These are phyloP conservation scores for Ladona fulva DNA, from an alignment of 1,140 invertebrate genomes.

Conservation along the genomic window DNA sequence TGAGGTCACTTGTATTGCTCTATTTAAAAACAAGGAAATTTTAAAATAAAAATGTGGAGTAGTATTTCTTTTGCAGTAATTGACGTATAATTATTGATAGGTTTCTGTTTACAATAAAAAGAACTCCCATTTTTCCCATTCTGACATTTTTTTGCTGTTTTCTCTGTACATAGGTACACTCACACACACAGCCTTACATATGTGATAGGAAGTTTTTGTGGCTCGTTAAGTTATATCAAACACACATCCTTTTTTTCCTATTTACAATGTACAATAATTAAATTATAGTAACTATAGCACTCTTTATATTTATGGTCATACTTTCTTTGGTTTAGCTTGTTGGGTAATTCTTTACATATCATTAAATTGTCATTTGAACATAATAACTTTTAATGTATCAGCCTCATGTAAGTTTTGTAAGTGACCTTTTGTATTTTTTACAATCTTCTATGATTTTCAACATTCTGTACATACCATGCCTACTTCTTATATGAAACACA, in stretches of 20 bases:
- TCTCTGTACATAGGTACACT: not conserved
- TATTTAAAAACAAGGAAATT: too few species aligned
- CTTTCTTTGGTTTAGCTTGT: not conserved
- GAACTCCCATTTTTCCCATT: not conserved
- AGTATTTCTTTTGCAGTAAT: not conserved
- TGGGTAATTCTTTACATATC: not conserved
- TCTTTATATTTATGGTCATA: not conserved
- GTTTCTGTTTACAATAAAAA: conserved; percentile 1
- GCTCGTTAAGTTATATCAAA: not conserved
- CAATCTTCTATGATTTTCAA: conserved; percentile 4
- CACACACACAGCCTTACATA: not conserved
- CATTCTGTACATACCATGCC: not conserved
- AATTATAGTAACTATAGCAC: conserved; percentile 1
- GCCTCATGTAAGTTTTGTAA: not conserved
- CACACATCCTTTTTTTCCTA: not conserved
- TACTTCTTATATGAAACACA: not conserved
- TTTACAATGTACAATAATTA: not conserved
- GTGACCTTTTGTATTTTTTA: not conserved
- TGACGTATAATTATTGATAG: conserved; percentile 8
- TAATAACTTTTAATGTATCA: not conserved
- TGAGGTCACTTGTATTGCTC: too few species aligned
- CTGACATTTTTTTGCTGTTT: conserved; percentile 3
- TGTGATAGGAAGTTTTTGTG: not conserved
- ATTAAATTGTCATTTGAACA: not conserved
- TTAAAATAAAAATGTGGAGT: not conserved